Base-by-base conservation (phyloP, 2,797 vertebrate species). In the Acipenser oxyrinchus region DNA sequence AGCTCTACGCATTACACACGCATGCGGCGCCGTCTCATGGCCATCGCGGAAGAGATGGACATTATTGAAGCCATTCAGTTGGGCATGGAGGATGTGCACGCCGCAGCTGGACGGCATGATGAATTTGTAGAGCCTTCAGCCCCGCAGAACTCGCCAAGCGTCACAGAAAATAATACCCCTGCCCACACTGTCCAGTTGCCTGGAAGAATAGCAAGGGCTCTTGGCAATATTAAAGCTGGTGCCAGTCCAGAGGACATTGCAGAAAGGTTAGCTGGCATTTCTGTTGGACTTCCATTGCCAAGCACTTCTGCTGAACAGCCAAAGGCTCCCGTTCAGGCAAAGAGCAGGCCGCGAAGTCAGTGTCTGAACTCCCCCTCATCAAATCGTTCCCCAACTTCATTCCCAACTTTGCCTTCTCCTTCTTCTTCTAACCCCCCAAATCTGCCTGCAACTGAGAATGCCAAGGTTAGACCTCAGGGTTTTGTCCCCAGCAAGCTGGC, bases 11-110 rank as follows among this genome's bases (percentile, higher is more conserved):
- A 94, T 75, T 88, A 92, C 3, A 78, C 82, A 68, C 90, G 93
- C 68, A 94, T 95, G 92, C 89, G 88, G 49, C 88, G 92, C 49
- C 91, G 92, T 71, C 70, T 95, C 66, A 82, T 94, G 81, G 88
- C 90, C 60, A 93, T 95, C 65, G 93, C 93, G 1, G 92, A 94
- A 71, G 93, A 95, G 83, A 93, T 93, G 81, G 93, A 94, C 79
- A 93, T 95, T 68, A 83, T 90, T 23, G 93, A 93, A 64, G 88
- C 84, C 67, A 86, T 94, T 71, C 90, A 89, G 63, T 71, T 90
- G 61, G 89, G 88, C 18, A 67, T 84, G 64, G 89, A 89, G 72
- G 87, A 86, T 49, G 51, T 82, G 12, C 84, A 77, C 11, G 72
- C 70, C 48, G 74, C 62, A 9, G 77, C 83, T 60, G 62, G 73